Evolutionary conservation across 2,797 vertebrate species (phyloP), one percentile per base, ranked within the genome.

Genomic region (Cyprinodon diabolis): DNA sequence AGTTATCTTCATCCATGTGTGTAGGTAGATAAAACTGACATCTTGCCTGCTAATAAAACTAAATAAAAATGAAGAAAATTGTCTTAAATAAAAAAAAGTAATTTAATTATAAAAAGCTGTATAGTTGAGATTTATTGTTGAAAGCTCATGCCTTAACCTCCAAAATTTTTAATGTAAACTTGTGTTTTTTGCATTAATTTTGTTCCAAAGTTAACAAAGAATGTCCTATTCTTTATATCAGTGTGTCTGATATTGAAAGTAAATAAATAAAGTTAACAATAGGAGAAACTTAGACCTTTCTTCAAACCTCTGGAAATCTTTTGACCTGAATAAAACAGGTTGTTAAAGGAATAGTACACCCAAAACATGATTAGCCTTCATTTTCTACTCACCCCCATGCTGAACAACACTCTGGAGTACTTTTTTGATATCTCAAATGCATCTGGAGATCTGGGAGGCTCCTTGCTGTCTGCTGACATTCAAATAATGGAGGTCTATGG

Each of bases 1-100:
- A 58, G 79, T 86, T 77, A 81, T 87, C 87, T 79, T 65, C 47
- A 8, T 25, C 4, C 23, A 57, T 71, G 1, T 56, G 56, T 78
- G 73, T n/a, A 66, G 60, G 58, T 21, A 76, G 51, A 67, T 40
- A 4, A 56, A 49, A 60, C 63, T 25, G 12, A 71, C 54, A 23
- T 66, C 49, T 19, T 40, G 25, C 58, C 12, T 30, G 30, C 5
- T 14, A 37, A 3, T n/a, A 49, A 49, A 30, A 30, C 30, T 30
- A 30, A 30, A 30, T 30, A 30, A 30, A 30, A 30, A 30, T 30
- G 30, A 30, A 30, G 3, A 30, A 30, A 30, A 30, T 30, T 30
- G 30, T 30, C 30, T 30, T 30, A 30, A 30, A 30, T 30, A 30
- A 30, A 30, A 30, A 30, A 30, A 30, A 30, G 30, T 2, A 30